Evolutionary conservation across 2,113 vertebrate species (phyloP).

Genomic region (Corydoras sp.): DNA sequence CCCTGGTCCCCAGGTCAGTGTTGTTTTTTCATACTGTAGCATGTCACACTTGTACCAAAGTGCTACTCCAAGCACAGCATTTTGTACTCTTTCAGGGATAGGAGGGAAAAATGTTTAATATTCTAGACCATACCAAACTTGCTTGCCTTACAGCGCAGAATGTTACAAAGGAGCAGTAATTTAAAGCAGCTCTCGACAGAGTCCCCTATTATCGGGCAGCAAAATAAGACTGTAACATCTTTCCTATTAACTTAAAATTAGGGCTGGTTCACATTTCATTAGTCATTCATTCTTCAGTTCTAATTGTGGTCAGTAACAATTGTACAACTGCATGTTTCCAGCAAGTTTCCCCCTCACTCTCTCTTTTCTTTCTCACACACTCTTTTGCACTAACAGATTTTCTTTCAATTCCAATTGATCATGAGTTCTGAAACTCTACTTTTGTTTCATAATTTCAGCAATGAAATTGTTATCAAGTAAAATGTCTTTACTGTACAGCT

Average conservation of each 20-base stretch:
- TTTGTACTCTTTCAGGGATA: neutral
- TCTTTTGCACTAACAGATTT: conserved; percentile 39
- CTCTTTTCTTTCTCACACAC: conserved; percentile 1
- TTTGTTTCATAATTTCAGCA: too few species aligned
- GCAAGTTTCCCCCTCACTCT: conserved; percentile 1
- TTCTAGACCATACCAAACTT: conserved; percentile 4
- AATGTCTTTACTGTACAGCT: too few species aligned
- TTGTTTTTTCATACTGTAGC: too few species aligned
- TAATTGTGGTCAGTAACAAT: conserved; percentile 24
- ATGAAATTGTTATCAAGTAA: too few species aligned
- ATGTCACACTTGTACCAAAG: too few species aligned
- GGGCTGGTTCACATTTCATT: conserved; percentile 31
- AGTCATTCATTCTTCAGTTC: conserved; percentile 22
- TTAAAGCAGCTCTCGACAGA: conserved; percentile 4
- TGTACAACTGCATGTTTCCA: neutral
- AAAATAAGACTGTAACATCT: conserved; percentile 4
- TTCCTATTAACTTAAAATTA: conserved; percentile 24
- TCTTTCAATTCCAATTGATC: conserved; percentile 4
- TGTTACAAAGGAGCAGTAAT: conserved; percentile 18
- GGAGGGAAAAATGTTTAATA: neutral
- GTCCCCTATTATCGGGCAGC: neutral
- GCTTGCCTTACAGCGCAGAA: neutral
- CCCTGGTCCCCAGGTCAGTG: too few species aligned
- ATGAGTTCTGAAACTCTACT: too few species aligned
- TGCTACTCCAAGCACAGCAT: too few species aligned